Base-by-base conservation (phyloP, 2,797 vertebrate genomes). In the Eidolon dupreanum region DNA sequence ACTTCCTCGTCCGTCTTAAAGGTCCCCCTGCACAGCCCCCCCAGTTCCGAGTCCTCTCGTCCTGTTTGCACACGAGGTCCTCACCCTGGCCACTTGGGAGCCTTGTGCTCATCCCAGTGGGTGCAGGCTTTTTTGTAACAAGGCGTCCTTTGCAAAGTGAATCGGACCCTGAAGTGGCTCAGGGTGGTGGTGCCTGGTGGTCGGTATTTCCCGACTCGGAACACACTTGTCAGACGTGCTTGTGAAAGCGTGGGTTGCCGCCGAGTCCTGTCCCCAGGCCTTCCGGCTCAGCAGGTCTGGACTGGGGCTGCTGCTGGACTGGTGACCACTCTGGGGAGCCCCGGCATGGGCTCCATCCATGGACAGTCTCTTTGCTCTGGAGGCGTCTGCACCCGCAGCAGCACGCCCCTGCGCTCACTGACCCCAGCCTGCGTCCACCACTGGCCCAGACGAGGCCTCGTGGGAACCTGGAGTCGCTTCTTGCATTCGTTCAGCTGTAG, bases 261-360 rank as follows among this genome's bases (percentile, higher is more conserved):
- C 11, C 63, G 75, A 26, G 46, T 36, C 3, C 0, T 5, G 12
- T 22, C 22, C 26, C 59, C 5, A 24, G 51, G 10, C 20, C 6
- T 51, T 51, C 65, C 66, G 49, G 53, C 38, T 88, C 9, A 9
- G 84, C 12, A 22, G 65, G 9, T 91, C 63, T 22, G 68, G 63
- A 13, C 13, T 4, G 8, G 49, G 28, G 41, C 20, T 61, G 41
- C 41, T 49, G 46, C 31, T 20, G 28, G 11, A 8, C 1, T 10
- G 49, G 43, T 15, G 59, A 15, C n/a, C 6, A 20, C 33, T 17
- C 36, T 10, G 28, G 70, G 61, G 2, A 75, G 53, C 70, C 81
- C 33, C 77, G 73, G 49, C 0, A 0, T 12, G 9, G 26, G 26
- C 31, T 5, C 55, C 28, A 5, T 12, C n/a, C 1, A 0, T 20